Evolutionary conservation across 2,888 invertebrate species (phyloP), one percentile per base, ranked within the genome.

Genomic region (Chrysopilus asiliformis): DNA sequence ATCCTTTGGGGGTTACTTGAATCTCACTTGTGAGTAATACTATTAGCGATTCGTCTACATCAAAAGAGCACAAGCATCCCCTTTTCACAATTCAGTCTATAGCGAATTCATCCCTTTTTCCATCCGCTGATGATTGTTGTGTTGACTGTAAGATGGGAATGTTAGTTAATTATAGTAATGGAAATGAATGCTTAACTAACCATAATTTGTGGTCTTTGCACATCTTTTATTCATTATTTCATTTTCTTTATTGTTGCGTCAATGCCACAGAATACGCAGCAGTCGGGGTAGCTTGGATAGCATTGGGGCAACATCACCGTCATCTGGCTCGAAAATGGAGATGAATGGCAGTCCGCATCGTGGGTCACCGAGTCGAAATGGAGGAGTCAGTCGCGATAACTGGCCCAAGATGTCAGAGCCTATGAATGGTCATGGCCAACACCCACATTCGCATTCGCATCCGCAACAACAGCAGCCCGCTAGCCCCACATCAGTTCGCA

Each of bases 201-300:
- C 26, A 5, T 12, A n/a, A n/a, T n/a, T n/a, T n/a, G n/a, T n/a
- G n/a, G n/a, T n/a, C n/a, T n/a, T n/a, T n/a, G n/a, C n/a, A n/a
- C n/a, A n/a, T n/a, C n/a, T n/a, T n/a, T 22, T 8, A 22, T 22
- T 22, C 22, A 22, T 22, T 22, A 22, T 10, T 22, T 8, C 10
- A 22, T 22, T 22, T 10, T 22, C 22, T 8, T 8, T 8, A 22
- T 36, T 14, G 26, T 26, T 27, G 44, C 45, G n/a, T n/a, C n/a
- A n/a, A n/a, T n/a, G n/a, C n/a, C n/a, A 25, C 45, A 63, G 63
- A 44, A 61, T 61, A 40, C 62, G 63, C 43, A 61, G 56, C 45
- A 64, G 63, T 51, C 60, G 60, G 38, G 63, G 63, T 35, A 61
- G 61, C 40, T 49, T 63, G 34, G 61, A 63, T 34, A 61, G 62